Conservation (phyloP, 1,140 invertebrate species). For the Ostrea denselamellosa region DNA sequence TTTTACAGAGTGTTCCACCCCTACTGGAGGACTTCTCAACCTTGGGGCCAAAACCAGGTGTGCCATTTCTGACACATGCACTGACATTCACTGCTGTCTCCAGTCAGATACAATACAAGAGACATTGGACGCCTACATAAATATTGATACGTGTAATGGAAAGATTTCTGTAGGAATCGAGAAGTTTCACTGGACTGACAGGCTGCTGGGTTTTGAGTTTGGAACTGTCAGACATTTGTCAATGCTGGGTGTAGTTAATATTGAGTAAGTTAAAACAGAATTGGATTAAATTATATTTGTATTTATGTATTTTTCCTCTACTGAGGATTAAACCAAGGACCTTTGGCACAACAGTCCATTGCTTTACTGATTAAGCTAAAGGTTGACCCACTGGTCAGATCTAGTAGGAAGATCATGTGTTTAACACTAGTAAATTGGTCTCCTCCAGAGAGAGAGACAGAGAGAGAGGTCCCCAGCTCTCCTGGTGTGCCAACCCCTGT, state of each 20-base stretch:
- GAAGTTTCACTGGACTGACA: slow-evolving; percentile 42
- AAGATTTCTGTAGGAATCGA: slow-evolving; percentile 56
- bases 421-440: too few relatives aligned
- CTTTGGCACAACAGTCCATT: neutral
- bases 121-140: slow-evolving; percentile 50
- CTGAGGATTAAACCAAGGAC: neutral
- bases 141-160: slow-evolving; percentile 57
- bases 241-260: slow-evolving; percentile 48
- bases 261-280: slow-evolving; percentile 46
- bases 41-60: slow-evolving; percentile 48
- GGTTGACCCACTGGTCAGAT: neutral
- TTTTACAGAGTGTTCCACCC: slow-evolving; percentile 43
- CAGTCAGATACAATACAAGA: slow-evolving; percentile 40
- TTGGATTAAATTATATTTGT: neutral
- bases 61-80: slow-evolving; percentile 43
- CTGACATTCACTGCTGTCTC: slow-evolving; percentile 41
- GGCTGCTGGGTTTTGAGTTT: slow-evolving; percentile 51
- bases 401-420: neutral
- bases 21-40: neutral
- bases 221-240: slow-evolving; percentile 47
- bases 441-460: too few relatives aligned
- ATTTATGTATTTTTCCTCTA: neutral
- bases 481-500: too few relatives aligned
- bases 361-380: neutral
- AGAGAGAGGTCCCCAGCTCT: too few relatives aligned